Conservation (phyloP, 2,113 vertebrate genomes). For the Peromyscus polionotus region DNA sequence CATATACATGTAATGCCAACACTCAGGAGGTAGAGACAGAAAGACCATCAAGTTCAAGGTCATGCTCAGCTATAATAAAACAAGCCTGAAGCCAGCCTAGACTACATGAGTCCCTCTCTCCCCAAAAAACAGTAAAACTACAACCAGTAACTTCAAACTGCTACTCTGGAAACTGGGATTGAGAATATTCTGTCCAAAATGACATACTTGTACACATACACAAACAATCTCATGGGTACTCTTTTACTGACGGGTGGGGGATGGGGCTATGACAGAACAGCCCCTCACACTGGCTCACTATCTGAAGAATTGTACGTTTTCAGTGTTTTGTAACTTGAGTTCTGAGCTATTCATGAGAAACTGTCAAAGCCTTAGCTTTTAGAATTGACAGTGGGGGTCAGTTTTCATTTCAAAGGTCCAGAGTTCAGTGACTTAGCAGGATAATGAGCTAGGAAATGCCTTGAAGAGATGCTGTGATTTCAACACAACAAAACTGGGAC, state of each 20-base stretch:
- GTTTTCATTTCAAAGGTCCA: constrained; percentile 35
- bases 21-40: not conserved
- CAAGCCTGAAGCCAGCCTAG: not conserved
- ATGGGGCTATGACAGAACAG: not conserved
- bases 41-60: not conserved
- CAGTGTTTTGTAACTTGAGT: not conserved
- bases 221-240: not conserved
- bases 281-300: not conserved
- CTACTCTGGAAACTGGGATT: not conserved
- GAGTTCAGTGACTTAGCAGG: not conserved
- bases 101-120: not conserved
- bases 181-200: not conserved
- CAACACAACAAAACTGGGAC: constrained; percentile 28
- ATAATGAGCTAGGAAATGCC: not conserved
- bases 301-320: not conserved
- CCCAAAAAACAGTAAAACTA: not conserved
- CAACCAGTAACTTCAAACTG: not conserved
- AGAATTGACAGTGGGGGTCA: not conserved
- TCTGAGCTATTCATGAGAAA: constrained; percentile 16
- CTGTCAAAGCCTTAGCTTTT: not conserved
- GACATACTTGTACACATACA: not conserved
- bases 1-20: not conserved
- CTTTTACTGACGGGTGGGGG: not conserved
- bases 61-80: not conserved
- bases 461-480: constrained; percentile 24